Conservation (phyloP, 2,113 vertebrate species). For the Thalassoma bifasciatum region DNA sequence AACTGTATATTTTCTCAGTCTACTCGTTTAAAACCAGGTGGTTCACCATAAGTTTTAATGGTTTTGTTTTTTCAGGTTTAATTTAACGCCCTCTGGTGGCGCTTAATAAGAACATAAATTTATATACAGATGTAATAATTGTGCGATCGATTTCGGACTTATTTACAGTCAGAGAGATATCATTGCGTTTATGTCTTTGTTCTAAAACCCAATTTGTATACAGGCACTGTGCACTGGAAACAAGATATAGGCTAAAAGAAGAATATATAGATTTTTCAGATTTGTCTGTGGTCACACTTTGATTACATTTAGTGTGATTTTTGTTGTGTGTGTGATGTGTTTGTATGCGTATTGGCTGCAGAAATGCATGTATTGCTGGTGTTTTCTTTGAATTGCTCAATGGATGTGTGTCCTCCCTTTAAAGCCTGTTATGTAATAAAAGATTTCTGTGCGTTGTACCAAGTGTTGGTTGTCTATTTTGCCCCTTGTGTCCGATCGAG, state of each 20-base stretch:
- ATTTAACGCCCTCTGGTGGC: slow-evolving; percentile 56
- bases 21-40: slow-evolving; percentile 32
- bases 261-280: slow-evolving; percentile 33
- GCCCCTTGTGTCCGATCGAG: background rate
- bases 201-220: background rate
- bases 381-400: slow-evolving; percentile 45
- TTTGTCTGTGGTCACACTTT: slow-evolving; percentile 39
- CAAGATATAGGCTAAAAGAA: background rate
- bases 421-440: slow-evolving; percentile 81
- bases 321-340: slow-evolving; percentile 47
- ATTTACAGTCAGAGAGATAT: background rate
- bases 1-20: slow-evolving; percentile 44
- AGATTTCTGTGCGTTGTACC: slow-evolving; percentile 56
- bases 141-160: background rate
- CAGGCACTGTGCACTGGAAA: background rate
- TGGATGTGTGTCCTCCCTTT: slow-evolving; percentile 61
- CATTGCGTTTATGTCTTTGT: background rate
- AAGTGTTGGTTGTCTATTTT: slow-evolving; percentile 11
- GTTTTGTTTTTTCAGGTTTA: background rate
- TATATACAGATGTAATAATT: background rate
- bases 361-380: slow-evolving; percentile 42
- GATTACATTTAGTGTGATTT: slow-evolving; percentile 23
- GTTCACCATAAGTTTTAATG: slow-evolving; percentile 2
- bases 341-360: slow-evolving; percentile 45
- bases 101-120: background rate